Percentiles rank a stretch among this genome's conserved stretches.
Conservation (phyloP, 2,113 vertebrate genomes). For the Megaleporinus macrocephalus region DNA sequence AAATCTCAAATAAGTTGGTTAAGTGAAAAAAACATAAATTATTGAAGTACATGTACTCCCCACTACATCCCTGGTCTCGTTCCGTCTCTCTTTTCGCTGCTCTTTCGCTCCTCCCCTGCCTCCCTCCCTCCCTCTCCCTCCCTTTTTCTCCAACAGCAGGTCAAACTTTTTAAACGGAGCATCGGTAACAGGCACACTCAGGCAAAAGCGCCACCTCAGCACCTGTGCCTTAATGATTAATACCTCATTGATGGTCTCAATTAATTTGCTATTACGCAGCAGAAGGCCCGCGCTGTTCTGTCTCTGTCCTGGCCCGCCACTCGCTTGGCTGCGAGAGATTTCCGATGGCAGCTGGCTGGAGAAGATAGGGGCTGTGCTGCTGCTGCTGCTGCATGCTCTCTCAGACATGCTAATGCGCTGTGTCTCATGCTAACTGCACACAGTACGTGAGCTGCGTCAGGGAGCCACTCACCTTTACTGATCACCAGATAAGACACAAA, state of each 20-base stretch:
- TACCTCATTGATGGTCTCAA: constrained; percentile 86
- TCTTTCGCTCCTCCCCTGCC: background rate
- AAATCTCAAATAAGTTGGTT: too few species aligned
- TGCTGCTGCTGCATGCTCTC: constrained; percentile 23
- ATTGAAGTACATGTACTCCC: too few species aligned
- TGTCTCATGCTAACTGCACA: constrained; percentile 13
- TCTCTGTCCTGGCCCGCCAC: constrained; percentile 74
- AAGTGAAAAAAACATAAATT: too few species aligned
- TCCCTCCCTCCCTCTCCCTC: background rate
- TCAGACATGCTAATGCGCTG: constrained; percentile 15
- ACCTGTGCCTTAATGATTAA: constrained; percentile 85
- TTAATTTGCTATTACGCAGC: constrained; percentile 83
- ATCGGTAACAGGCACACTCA: constrained; percentile 70
- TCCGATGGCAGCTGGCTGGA: constrained; percentile 76
- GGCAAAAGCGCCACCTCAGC: constrained; percentile 81
- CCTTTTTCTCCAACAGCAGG: constrained; percentile 65
- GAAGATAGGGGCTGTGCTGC: constrained; percentile 68
- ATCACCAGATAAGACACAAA: background rate
- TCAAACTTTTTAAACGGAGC: constrained; percentile 73
- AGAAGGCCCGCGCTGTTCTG: constrained; percentile 75
- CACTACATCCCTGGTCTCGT: background rate
- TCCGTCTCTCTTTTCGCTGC: background rate
- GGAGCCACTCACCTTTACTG: background rate
- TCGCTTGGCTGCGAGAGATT: constrained; percentile 73
- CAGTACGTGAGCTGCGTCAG: background rate